Evolutionary conservation across 2,888 invertebrate genomes (phyloP).

Genomic region (Salticus scenicus): DNA sequence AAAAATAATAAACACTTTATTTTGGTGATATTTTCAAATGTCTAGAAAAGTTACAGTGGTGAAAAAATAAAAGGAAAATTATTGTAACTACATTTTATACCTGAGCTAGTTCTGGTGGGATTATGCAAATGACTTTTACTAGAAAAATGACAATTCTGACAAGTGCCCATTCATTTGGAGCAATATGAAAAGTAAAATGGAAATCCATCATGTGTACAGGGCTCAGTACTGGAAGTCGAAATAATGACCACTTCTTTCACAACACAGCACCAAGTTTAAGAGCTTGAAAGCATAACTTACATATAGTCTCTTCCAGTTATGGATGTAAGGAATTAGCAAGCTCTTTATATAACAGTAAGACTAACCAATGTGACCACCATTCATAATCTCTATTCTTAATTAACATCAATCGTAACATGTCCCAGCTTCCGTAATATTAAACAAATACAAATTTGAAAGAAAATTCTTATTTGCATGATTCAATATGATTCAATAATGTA

Average conservation of each 20-base stretch:
- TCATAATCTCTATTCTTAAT: no score
- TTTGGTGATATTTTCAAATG: conserved; percentile 4
- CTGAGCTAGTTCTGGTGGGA: conserved; percentile 54
- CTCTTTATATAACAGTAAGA: conserved; percentile 44
- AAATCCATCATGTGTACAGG: conserved; percentile 57
- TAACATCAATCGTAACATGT: no score
- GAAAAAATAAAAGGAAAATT: not conserved
- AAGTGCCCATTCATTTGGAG: conserved; percentile 30
- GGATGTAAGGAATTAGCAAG: conserved; percentile 67
- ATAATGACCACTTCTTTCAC: conserved; percentile 49
- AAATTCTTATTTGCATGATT: no score
- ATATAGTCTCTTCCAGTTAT: conserved; percentile 35
- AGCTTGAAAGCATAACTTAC: conserved; percentile 66
- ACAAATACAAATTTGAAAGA: no score
- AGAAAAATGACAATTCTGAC: conserved; percentile 33
- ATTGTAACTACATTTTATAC: conserved; percentile 21
- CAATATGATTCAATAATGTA: no score
- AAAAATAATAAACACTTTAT: no score
- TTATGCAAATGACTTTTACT: conserved; percentile 48
- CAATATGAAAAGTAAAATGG: conserved; percentile 46
- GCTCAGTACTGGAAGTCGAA: conserved; percentile 66
- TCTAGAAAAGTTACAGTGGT: no score
- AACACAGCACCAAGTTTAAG: conserved; percentile 67
- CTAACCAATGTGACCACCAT: not conserved
- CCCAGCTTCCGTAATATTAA: no score